Conservation (phyloP, 2,797 vertebrate genomes). For the Eulemur coronatus region DNA sequence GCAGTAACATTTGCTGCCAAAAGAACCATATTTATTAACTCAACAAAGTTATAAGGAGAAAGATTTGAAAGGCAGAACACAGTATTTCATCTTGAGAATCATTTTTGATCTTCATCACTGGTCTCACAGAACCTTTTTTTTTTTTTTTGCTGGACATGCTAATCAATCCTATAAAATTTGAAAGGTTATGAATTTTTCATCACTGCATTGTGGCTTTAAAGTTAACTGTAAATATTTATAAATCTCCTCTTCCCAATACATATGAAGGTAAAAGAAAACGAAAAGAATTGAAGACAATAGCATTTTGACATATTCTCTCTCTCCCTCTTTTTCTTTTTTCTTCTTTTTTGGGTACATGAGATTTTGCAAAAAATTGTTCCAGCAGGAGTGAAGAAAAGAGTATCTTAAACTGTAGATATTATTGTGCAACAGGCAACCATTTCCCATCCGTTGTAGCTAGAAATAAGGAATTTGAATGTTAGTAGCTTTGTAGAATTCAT, state of each 20-base stretch:
- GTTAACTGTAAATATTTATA: slow-evolving; percentile 70
- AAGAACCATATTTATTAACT: slow-evolving; percentile 65
- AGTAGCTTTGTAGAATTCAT: slow-evolving; percentile 47
- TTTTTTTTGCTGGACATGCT: slow-evolving; percentile 34
- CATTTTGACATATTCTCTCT: slow-evolving; percentile 12
- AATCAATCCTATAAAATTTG: slow-evolving; percentile 61
- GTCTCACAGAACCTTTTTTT: background rate
- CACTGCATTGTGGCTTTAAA: slow-evolving; percentile 44
- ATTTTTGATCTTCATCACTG: slow-evolving; percentile 59
- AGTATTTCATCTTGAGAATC: slow-evolving; percentile 63
- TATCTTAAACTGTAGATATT: background rate
- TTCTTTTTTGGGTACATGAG: background rate
- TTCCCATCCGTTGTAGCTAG: background rate
- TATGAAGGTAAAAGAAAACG: slow-evolving; percentile 34
- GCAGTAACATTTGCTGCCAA: slow-evolving; percentile 50
- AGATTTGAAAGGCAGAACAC: slow-evolving; percentile 55
- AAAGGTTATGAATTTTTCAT: slow-evolving; percentile 58
- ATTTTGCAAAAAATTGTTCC: background rate
- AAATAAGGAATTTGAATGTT: slow-evolving; percentile 37
- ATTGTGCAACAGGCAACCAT: background rate
- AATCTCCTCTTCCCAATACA: slow-evolving; percentile 24
- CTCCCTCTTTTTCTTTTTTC: background rate
- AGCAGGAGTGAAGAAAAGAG: background rate
- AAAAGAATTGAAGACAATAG: slow-evolving; percentile 41
- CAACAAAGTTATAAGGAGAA: slow-evolving; percentile 50